These are phyloP conservation scores for Hirundo rustica DNA, from an alignment of 2,797 vertebrate genomes.

Conservation along the genomic window DNA sequence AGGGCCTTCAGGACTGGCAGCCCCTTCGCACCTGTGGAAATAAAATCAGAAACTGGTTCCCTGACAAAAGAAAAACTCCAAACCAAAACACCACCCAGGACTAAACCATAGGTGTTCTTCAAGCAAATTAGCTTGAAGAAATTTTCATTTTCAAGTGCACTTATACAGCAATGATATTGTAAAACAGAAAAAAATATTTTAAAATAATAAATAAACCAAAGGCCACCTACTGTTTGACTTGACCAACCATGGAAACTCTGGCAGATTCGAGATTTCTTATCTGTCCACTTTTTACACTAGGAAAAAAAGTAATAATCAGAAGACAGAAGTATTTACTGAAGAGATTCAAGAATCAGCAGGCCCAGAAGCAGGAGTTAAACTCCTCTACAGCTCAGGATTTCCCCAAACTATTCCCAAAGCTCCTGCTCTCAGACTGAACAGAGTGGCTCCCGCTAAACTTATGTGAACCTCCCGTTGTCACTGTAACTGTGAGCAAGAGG, in stretches of 20 bases:
- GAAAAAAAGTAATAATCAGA: background rate
- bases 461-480: accelerated
- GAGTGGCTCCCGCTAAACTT: accelerated
- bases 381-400: background rate
- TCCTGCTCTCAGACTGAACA: background rate
- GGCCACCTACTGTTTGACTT: conserved; percentile 86
- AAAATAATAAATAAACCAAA: background rate
- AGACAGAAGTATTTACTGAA: background rate
- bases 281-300: conserved; percentile 96
- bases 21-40: conserved; percentile 86
- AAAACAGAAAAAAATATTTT: background rate
- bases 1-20: conserved; percentile 83
- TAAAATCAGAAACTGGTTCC: background rate
- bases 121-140: background rate
- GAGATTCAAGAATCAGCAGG: background rate
- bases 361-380: background rate
- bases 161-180: background rate
- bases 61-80: background rate
- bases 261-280: conserved; percentile 96
- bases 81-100: background rate
- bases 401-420: background rate
- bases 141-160: background rate
- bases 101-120: background rate
- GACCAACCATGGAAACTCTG: conserved; percentile 96
- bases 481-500: background rate